Percentiles rank a stretch among this genome's conserved stretches.
These are phyloP conservation scores for Colinus virginianus DNA, from an alignment of 2,113 vertebrate species.

Conservation along the genomic window DNA sequence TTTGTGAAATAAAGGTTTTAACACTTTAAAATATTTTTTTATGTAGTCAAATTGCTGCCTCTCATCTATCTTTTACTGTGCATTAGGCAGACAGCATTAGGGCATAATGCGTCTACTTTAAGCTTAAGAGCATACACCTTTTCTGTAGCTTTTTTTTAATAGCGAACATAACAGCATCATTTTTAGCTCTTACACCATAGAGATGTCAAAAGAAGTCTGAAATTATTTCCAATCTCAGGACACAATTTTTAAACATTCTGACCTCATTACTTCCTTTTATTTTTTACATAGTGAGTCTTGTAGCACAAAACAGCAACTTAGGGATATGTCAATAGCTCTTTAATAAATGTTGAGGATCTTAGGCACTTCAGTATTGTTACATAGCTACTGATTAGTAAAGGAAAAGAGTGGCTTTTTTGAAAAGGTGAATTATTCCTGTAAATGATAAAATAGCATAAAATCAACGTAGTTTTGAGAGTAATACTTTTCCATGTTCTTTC, in stretches of 20 bases:
- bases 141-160: not conserved
- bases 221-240: not conserved
- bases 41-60: slow-evolving; percentile 25
- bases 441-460: not conserved
- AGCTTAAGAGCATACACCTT: not conserved
- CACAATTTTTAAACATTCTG: not conserved
- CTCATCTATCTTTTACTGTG: slow-evolving; percentile 16
- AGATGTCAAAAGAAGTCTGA: not conserved
- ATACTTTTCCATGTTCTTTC: not conserved
- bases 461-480: not conserved
- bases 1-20: slow-evolving; percentile 36
- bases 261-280: not conserved
- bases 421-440: not conserved
- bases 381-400: not conserved
- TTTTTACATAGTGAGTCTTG: not conserved
- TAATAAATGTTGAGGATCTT: not conserved
- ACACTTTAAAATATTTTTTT: slow-evolving; percentile 59
- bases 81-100: not conserved
- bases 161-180: not conserved
- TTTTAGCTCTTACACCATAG: not conserved
- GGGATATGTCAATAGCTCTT: not conserved
- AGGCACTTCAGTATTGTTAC: not conserved
- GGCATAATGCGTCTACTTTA: not conserved
- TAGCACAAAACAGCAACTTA: not conserved
- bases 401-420: not conserved